Base-by-base conservation (phyloP, 2,113 vertebrate genomes). In the Cavia porcellus region DNA sequence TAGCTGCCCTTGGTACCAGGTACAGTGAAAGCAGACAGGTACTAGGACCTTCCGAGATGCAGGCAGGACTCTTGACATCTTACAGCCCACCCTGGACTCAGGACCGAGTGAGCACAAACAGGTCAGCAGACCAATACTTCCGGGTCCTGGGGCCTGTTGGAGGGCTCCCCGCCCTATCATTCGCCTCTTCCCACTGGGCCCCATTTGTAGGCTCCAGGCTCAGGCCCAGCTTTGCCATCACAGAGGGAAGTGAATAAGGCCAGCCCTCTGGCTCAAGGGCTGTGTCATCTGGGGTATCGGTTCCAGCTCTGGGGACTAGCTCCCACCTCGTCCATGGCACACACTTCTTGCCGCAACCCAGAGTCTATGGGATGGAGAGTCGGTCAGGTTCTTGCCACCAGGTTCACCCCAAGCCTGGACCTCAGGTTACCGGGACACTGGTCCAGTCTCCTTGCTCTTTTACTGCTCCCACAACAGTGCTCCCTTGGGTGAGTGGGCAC, bases 401-500 rank as follows among this genome's bases (percentile, higher is more conserved):
- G 22, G 19, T 15, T 8, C 10, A 20, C 30, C 20, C 35, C 25
- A 15, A 59, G 35, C 92, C 20, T 47, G 20, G 28, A 61, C 50
- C 45, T 28, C 45, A 61, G 66, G 55, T 55, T 14, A 55, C 55
- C 4, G 55, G 55, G 4, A 1, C 14, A 55, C 55, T 17, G 15
- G 55, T 14, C 55, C 14, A 3, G 55, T 14, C 55, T 55, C 25
- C 17, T 82, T 19, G 2, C 19, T 38, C 30, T 8, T 2, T 15
- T 6, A 42, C 45, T 50, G 6, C 28, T 5, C 62, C 52, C 11
- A 14, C 45, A 57, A 0, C 28, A n/a, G 0, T 8, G 68, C 55
- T 50, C 14, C 28, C 7, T 2, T 10, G 24, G 9, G 12, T 1
- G 5, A 22, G 7, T 1, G 9, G 25, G 61, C 25, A 11, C 0